Percentiles rank a stretch among this genome's conserved stretches.
Evolutionary conservation across 2,797 vertebrate genomes (phyloP).

Genomic region (Malurus splendens): DNA sequence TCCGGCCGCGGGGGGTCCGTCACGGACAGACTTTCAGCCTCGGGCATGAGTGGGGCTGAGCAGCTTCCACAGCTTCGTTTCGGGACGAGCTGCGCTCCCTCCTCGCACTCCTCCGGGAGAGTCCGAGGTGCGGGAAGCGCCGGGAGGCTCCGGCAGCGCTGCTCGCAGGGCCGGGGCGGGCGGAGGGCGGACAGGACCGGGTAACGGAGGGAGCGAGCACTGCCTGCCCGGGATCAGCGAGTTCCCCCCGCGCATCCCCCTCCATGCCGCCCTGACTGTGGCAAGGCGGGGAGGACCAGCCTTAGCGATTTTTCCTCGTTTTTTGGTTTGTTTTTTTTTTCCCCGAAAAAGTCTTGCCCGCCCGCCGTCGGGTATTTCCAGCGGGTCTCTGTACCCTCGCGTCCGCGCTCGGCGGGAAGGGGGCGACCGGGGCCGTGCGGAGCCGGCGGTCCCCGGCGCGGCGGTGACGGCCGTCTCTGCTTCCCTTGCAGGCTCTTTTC

Average conservation of each 20-base stretch:
- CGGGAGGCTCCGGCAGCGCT: not conserved
- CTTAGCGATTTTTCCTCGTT: not conserved
- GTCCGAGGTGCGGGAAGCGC: rapidly evolving
- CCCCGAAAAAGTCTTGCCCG: rapidly evolving
- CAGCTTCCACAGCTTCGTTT: rapidly evolving
- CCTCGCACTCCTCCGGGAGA: not conserved
- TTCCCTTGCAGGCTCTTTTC: constrained; percentile 88
- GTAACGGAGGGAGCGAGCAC: not conserved
- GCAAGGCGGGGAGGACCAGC: not conserved
- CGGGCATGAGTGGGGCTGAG: not conserved
- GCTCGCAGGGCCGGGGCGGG: not conserved
- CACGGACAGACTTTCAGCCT: not conserved
- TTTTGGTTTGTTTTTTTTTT: rapidly evolving
- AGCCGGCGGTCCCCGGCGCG: not conserved
- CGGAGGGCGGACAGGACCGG: not conserved
- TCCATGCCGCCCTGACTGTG: not conserved
- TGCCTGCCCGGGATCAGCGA: rapidly evolving
- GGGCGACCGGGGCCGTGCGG: not conserved
- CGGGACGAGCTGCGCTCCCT: not conserved
- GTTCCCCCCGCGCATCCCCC: not conserved
- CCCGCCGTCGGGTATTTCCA: not conserved
- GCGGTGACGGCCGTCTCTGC: constrained; percentile 49
- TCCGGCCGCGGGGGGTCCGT: not conserved
- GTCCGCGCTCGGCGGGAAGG: not conserved
- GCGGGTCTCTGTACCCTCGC: not conserved